Percentiles rank a stretch among this genome's conserved stretches.
These are phyloP conservation scores for Capromys pilorides DNA, from an alignment of 2,797 vertebrate species.

Conservation along the genomic window DNA sequence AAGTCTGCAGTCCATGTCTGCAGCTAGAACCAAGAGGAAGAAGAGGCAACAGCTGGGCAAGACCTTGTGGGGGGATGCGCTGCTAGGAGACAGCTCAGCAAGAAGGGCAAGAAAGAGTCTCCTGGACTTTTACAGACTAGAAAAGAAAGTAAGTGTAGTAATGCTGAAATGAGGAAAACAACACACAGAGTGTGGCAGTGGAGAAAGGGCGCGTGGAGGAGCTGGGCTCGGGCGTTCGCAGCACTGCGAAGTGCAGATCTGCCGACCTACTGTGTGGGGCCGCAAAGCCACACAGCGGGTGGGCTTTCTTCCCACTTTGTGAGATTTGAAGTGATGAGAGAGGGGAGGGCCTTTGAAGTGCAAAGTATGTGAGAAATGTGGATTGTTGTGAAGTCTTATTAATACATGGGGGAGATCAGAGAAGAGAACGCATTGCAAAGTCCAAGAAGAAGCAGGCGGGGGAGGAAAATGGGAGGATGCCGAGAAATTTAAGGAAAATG, in stretches of 20 bases:
- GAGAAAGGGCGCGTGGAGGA: too few relatives aligned
- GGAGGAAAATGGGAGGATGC: neutral
- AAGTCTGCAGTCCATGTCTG: fast-evolving
- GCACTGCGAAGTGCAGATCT: neutral
- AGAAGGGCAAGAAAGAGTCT: fast-evolving
- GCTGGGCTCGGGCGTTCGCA: too few relatives aligned
- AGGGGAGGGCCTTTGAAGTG: neutral
- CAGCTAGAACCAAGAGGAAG: neutral
- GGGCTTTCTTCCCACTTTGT: neutral
- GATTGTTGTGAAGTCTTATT: neutral
- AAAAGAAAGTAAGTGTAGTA: fast-evolving
- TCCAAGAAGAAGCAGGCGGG: neutral
- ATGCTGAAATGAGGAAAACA: neutral
- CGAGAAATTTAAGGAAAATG: neutral
- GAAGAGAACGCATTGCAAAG: neutral
- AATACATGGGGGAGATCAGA: neutral
- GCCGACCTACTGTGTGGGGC: neutral
- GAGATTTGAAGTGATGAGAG: neutral
- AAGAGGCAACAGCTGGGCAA: neutral
- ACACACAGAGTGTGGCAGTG: fast-evolving
- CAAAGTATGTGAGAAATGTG: neutral
- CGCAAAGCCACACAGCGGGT: neutral
- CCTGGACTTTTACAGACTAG: fast-evolving
- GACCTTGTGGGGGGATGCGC: too few relatives aligned
- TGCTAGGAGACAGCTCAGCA: neutral